Evolutionary conservation across 1,140 invertebrate genomes (phyloP).

Genomic region (Oryctes rhinoceros): DNA sequence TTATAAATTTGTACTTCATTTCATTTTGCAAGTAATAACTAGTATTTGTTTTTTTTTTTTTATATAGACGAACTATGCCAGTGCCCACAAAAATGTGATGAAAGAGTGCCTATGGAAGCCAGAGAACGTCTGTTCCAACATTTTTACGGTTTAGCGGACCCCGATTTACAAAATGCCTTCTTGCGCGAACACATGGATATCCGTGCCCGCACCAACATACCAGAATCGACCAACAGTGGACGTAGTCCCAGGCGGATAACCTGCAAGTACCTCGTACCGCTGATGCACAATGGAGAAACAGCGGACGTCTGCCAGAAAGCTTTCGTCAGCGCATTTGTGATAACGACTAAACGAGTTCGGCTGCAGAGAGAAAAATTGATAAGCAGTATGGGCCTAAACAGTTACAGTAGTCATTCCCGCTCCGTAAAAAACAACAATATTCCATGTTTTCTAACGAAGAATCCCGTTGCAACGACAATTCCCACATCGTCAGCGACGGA

Average conservation of each 20-base stretch:
- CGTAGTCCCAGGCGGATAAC: conserved; percentile 61
- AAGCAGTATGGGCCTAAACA: conserved; percentile 57
- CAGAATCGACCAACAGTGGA: conserved; percentile 55
- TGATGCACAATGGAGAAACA: conserved; percentile 55
- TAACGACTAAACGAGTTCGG: conserved; percentile 65
- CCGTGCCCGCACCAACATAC: conserved; percentile 57
- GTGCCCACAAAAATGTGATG: conserved; percentile 66
- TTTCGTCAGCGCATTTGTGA: conserved; percentile 65
- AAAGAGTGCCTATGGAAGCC: conserved; percentile 61
- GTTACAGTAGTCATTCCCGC: conserved; percentile 56
- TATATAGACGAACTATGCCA: conserved; percentile 64
- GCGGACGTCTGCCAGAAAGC: conserved; percentile 66
- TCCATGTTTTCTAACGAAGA: conserved; percentile 32
- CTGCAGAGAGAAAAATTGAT: conserved; percentile 64
- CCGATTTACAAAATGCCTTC: conserved; percentile 62
- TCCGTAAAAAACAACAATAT: conserved; percentile 32
- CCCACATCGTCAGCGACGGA: background rate
- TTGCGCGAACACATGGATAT: conserved; percentile 62
- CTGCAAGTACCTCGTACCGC: conserved; percentile 64
- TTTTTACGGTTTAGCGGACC: conserved; percentile 63
- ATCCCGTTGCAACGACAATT: conserved; percentile 36
- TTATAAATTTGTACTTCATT: too few species aligned
- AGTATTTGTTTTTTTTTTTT: conserved; percentile 37
- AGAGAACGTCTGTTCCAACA: conserved; percentile 61
- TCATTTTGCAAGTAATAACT: background rate